phyloP scores from a whole-genome alignment of 30 jellyfish, hydroid and myxozoan species.

The Hydra vulgaris region DNA sequence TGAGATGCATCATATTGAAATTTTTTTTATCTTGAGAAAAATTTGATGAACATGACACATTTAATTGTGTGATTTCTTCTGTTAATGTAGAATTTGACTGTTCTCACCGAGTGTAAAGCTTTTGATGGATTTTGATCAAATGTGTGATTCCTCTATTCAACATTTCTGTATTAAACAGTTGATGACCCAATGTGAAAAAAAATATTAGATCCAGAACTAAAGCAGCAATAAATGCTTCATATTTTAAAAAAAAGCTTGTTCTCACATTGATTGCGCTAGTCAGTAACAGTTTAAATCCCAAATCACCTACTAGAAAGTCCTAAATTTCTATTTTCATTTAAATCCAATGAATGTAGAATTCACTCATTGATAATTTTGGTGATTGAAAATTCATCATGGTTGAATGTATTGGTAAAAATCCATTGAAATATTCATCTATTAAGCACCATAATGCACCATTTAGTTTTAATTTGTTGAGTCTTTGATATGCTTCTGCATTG shows the following conservation, averaged over 20 bases:
- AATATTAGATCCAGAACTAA: neutral
- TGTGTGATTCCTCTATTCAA: neutral
- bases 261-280: neutral
- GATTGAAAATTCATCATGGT: neutral
- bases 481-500: neutral
- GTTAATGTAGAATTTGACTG: neutral
- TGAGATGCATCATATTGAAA: too few species aligned
- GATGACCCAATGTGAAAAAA: neutral
- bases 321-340: too few species aligned
- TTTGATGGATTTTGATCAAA: neutral
- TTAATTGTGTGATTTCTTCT: too few species aligned
- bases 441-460: neutral
- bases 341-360: too few species aligned
- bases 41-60: too few species aligned
- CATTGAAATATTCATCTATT: neutral
- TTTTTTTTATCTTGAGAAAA: too few species aligned
- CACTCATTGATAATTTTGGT: neutral
- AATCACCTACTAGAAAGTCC: too few species aligned
- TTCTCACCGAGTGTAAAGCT: neutral
- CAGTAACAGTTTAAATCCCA: neutral
- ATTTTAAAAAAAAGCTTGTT: neutral
- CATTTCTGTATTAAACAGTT: neutral
- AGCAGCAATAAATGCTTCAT: neutral
- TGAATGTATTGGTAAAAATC: neutral
- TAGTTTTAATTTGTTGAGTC: neutral